Conservation (phyloP, 2,888 invertebrate species). For the Drosophila birchii region DNA sequence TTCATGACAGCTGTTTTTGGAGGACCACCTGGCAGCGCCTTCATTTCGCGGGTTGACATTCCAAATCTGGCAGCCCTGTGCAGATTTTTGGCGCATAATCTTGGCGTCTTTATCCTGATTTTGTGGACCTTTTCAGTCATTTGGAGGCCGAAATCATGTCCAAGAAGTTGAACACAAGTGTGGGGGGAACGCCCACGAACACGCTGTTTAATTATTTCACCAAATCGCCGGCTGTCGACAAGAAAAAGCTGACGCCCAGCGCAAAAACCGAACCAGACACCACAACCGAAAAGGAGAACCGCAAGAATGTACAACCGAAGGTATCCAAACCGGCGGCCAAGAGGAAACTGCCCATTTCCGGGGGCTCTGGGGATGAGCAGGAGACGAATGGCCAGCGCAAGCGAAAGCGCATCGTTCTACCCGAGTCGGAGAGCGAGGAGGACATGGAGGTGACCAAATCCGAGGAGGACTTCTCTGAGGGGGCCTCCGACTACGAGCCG, state of each 20-base stretch:
- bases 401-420: conserved; percentile 68
- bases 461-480: conserved; percentile 63
- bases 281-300: conserved; percentile 47
- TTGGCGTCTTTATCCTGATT: conserved; percentile 53
- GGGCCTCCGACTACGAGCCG: conserved; percentile 65
- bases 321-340: conserved; percentile 55
- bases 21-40: neutral
- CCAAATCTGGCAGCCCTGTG: conserved; percentile 24
- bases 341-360: conserved; percentile 60
- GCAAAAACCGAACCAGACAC: conserved; percentile 33
- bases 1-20: neutral
- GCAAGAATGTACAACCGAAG: conserved; percentile 24
- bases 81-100: conserved; percentile 65
- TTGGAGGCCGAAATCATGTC: conserved; percentile 64
- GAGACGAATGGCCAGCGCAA: conserved; percentile 85
- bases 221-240: conserved; percentile 86
- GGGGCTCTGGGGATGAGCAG: conserved; percentile 82
- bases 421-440: conserved; percentile 77
- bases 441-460: conserved; percentile 84
- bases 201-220: conserved; percentile 90
- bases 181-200: conserved; percentile 84
- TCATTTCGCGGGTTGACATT: conserved; percentile 18
- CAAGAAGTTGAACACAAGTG: conserved; percentile 78
- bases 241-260: conserved; percentile 67
- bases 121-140: conserved; percentile 20